Evolutionary conservation across 2,888 invertebrate species (phyloP).

Genomic region (Eupithecia subfuscata): DNA sequence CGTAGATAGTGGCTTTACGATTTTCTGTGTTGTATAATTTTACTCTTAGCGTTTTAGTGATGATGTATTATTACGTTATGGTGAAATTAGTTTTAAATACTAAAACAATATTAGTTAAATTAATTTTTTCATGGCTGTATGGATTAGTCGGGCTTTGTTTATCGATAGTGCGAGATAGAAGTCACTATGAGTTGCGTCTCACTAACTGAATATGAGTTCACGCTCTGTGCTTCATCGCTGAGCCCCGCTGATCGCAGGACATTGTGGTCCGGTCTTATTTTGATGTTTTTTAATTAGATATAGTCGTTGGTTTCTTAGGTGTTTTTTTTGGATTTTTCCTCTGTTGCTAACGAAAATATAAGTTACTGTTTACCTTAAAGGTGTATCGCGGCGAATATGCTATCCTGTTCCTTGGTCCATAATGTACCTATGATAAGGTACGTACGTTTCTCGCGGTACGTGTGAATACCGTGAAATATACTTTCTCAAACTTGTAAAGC

Average conservation of each 20-base stretch:
- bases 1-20: background rate
- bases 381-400: background rate
- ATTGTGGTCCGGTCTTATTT: background rate
- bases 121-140: conserved; percentile 37
- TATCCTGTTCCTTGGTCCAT: background rate
- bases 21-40: conserved; percentile 65
- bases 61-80: conserved; percentile 58
- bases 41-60: conserved; percentile 54
- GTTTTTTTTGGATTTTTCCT: conserved; percentile 1
- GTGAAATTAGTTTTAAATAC: conserved; percentile 51
- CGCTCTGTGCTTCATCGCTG: background rate
- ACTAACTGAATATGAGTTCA: background rate
- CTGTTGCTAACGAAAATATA: background rate
- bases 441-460: background rate
- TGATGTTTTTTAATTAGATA: background rate
- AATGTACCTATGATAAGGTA: background rate
- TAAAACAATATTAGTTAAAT: conserved; percentile 58
- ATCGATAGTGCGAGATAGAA: background rate
- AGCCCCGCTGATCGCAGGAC: background rate
- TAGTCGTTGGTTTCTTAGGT: background rate
- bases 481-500: background rate
- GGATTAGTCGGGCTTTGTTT: background rate
- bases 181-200: background rate
- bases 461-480: background rate
- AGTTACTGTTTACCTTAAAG: background rate